phyloP scores from a whole-genome alignment of 2,888 invertebrate genomes.

The Harpagoxenus sublaevis region DNA sequence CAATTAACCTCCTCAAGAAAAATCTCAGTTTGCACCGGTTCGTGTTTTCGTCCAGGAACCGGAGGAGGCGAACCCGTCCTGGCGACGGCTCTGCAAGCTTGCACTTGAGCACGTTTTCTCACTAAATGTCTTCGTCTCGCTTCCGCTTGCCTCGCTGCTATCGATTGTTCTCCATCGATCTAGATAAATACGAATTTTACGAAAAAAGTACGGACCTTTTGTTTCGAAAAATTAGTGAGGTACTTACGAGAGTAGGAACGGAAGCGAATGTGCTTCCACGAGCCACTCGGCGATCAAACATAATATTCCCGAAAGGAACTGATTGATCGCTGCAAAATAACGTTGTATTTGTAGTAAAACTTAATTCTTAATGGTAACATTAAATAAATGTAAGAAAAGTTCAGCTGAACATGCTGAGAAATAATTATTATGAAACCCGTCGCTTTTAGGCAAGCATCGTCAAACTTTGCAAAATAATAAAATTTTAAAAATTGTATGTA shows the following conservation, averaged over 20 bases:
- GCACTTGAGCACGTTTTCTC: conserved; percentile 90
- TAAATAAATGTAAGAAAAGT: conserved; percentile 17
- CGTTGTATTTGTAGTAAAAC: background rate
- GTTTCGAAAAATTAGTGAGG: background rate
- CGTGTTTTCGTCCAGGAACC: conserved; percentile 94
- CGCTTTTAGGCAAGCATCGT: conserved; percentile 53
- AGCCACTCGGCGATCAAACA: conserved; percentile 95
- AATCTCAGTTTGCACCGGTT: conserved; percentile 95
- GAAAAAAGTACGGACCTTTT: conserved; percentile 12
- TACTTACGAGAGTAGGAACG: conserved; percentile 82
- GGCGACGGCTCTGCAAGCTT: conserved; percentile 86
- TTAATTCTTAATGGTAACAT: background rate
- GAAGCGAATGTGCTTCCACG: conserved; percentile 93
- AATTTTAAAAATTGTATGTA: background rate
- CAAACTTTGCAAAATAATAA: conserved; percentile 14
- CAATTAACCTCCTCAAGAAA: conserved; percentile 93
- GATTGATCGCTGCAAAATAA: conserved; percentile 86
- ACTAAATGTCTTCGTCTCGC: conserved; percentile 92
- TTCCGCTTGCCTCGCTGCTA: conserved; percentile 88
- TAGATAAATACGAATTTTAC: conserved; percentile 54
- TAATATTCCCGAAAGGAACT: conserved; percentile 92
- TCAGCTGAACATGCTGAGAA: conserved; percentile 18
- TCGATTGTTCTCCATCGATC: conserved; percentile 87
- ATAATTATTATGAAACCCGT: conserved; percentile 28
- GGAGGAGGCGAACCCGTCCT: conserved; percentile 92